These are phyloP conservation scores for Actinopyga echinites DNA, from an alignment of 53 echinoderm and acorn worm species.

Conservation along the genomic window DNA sequence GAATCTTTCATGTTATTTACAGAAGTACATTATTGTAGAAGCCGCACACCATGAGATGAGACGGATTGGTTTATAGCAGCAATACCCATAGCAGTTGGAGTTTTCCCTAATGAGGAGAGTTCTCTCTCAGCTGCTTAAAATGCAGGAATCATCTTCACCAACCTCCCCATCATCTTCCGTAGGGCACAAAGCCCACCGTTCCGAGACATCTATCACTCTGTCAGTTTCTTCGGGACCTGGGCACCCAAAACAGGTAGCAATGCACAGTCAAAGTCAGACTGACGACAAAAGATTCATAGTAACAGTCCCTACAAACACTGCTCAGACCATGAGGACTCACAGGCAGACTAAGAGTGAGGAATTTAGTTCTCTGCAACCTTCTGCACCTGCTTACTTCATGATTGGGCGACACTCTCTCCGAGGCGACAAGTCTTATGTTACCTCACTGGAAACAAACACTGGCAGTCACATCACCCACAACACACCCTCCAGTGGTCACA, in stretches of 20 bases:
- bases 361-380: neutral
- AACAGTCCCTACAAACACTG: slow-evolving; percentile 9
- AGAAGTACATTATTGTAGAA: too few relatives aligned
- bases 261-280: slow-evolving; percentile 18
- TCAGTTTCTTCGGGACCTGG: slow-evolving; percentile 25
- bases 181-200: slow-evolving; percentile 35
- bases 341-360: slow-evolving; percentile 38
- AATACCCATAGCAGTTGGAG: neutral
- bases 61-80: neutral
- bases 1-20: too few relatives aligned
- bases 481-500: neutral
- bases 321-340: slow-evolving; percentile 16
- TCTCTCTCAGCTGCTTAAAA: neutral
- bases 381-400: slow-evolving; percentile 13
- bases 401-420: slow-evolving; percentile 15
- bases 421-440: slow-evolving; percentile 24
- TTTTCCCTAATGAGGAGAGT: neutral
- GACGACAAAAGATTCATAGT: slow-evolving; percentile 29
- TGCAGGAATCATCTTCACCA: slow-evolving; percentile 8
- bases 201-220: slow-evolving; percentile 26
- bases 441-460: slow-evolving; percentile 16
- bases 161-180: neutral
- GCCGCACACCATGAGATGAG: neutral
- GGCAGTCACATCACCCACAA: neutral
- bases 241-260: slow-evolving; percentile 23